Percentiles rank a stretch among this genome's conserved stretches.
Evolutionary conservation across 2,888 invertebrate species (phyloP).

Genomic region (Acleris emargana): DNA sequence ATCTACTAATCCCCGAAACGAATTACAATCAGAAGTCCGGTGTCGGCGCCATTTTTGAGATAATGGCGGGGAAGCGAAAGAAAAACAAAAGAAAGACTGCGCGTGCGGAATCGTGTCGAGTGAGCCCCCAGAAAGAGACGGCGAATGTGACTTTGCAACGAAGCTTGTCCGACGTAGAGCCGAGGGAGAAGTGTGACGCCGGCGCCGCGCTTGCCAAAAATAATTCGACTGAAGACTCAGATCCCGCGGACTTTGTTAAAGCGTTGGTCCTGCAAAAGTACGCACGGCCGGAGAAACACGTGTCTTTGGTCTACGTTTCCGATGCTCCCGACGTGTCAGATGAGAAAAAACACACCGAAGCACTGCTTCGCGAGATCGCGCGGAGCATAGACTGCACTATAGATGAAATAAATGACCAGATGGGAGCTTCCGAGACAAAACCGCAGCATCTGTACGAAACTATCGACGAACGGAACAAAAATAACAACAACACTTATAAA

Average conservation of each 20-base stretch:
- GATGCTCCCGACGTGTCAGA: constrained; percentile 62
- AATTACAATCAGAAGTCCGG: constrained; percentile 71
- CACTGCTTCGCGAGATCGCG: constrained; percentile 74
- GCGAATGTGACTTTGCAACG: constrained; percentile 51
- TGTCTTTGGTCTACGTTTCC: constrained; percentile 72
- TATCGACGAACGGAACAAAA: constrained; percentile 50
- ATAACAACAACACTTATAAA: constrained; percentile 55
- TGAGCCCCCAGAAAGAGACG: constrained; percentile 62
- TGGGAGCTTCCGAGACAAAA: constrained; percentile 68
- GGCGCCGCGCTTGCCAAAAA: constrained; percentile 65
- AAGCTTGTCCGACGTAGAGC: constrained; percentile 55
- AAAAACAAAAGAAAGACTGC: constrained; percentile 59
- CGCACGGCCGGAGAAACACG: constrained; percentile 70
- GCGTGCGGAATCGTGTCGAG: constrained; percentile 61
- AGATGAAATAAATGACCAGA: constrained; percentile 66
- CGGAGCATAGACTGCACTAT: constrained; percentile 74
- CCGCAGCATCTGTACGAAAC: constrained; percentile 62
- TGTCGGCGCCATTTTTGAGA: constrained; percentile 71
- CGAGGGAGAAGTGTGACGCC: constrained; percentile 43
- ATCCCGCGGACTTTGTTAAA: constrained; percentile 72
- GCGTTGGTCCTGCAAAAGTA: constrained; percentile 77
- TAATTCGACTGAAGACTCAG: constrained; percentile 55
- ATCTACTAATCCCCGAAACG: constrained; percentile 70
- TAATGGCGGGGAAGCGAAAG: constrained; percentile 75
- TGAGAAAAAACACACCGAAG: constrained; percentile 73